These are phyloP conservation scores for Pagetopsis macropterus DNA, from an alignment of 2,797 vertebrate species.

Conservation along the genomic window DNA sequence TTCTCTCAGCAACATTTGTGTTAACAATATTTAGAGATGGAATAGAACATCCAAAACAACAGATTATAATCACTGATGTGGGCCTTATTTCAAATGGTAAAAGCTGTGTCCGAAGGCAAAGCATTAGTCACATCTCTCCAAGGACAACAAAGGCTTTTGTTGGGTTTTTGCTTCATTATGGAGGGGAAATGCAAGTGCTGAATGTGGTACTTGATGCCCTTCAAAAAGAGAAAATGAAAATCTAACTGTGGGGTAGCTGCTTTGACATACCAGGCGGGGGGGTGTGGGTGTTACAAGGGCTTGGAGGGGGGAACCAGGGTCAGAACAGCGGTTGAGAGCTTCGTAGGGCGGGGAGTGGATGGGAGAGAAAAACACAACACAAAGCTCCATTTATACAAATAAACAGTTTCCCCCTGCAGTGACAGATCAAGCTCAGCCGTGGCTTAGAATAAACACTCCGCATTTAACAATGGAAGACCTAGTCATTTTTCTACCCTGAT, in stretches of 20 bases:
- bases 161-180: slow-evolving; percentile 43
- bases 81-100: slow-evolving; percentile 12
- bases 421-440: slow-evolving; percentile 17
- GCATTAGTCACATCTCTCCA: slow-evolving; percentile 47
- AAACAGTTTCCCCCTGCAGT: slow-evolving; percentile 22
- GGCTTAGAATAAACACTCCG: slow-evolving; percentile 2
- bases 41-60: neutral
- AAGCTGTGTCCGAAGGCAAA: slow-evolving; percentile 32
- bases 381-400: slow-evolving; percentile 39
- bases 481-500: neutral
- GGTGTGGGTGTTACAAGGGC: slow-evolving; percentile 63
- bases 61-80: slow-evolving; percentile 14
- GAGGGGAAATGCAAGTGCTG: slow-evolving; percentile 7
- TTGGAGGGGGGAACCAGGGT: slow-evolving; percentile 33
- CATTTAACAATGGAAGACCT: slow-evolving; percentile 11
- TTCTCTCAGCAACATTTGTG: neutral
- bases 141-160: slow-evolving; percentile 40
- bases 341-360: neutral
- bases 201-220: slow-evolving; percentile 33
- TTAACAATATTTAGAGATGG: neutral
- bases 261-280: slow-evolving; percentile 33
- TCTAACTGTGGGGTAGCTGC: slow-evolving; percentile 21
- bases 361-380: slow-evolving; percentile 28
- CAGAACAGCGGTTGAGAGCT: slow-evolving; percentile 36
- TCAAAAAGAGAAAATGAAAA: slow-evolving; percentile 41